These are phyloP conservation scores for Polyommatus icarus DNA, from an alignment of 2,888 invertebrate genomes.

Conservation along the genomic window DNA sequence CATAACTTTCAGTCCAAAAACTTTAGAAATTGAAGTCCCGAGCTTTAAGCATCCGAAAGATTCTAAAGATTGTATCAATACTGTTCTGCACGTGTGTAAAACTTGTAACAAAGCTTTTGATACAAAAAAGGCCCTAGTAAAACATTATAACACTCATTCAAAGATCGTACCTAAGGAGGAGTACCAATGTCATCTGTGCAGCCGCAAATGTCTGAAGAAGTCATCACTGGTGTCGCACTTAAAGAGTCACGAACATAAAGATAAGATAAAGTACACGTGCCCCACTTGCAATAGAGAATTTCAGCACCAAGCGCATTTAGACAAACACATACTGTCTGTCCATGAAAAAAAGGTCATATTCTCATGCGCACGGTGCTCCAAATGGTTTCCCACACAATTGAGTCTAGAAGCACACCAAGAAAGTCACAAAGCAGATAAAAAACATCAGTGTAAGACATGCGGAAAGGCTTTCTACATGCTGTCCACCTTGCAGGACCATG, in stretches of 20 bases:
- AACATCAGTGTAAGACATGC: constrained; percentile 74
- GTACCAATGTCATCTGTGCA: constrained; percentile 61
- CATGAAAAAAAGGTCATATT: constrained; percentile 70
- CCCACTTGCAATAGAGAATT: constrained; percentile 74
- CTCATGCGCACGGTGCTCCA: constrained; percentile 69
- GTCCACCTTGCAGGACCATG: constrained; percentile 80
- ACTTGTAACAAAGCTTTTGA: constrained; percentile 29
- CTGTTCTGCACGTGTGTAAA: constrained; percentile 25
- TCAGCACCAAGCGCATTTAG: constrained; percentile 76
- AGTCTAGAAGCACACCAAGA: constrained; percentile 70
- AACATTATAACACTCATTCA: constrained; percentile 39
- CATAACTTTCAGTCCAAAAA: not conserved
- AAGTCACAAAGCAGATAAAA: constrained; percentile 67
- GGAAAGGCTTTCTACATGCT: constrained; percentile 72
- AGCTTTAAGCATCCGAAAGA: not conserved
- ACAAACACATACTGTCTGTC: constrained; percentile 72
- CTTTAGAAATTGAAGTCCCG: constrained; percentile 21
- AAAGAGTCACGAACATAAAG: constrained; percentile 55
- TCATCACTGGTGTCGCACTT: constrained; percentile 57
- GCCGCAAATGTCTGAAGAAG: constrained; percentile 62
- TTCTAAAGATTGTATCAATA: constrained; percentile 33
- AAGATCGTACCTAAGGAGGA: constrained; percentile 37
- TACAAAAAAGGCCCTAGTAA: constrained; percentile 29
- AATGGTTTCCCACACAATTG: constrained; percentile 64
- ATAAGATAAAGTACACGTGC: constrained; percentile 55